Base-by-base conservation (phyloP, 1,140 invertebrate genomes). In the Hycleus phaleratus region DNA sequence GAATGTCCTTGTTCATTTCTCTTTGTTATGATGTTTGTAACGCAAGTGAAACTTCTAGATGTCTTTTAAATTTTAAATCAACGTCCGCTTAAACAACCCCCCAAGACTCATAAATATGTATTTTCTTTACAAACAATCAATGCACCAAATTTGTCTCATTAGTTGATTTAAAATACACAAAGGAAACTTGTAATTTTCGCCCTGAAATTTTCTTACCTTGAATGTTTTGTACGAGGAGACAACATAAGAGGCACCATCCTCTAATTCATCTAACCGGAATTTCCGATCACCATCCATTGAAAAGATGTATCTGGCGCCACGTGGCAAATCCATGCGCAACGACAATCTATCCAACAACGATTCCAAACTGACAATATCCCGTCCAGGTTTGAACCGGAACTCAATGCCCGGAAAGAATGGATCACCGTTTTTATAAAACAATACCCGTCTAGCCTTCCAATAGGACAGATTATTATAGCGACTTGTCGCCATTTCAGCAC, bases 371-470 rank as follows among this genome's bases (percentile, higher is more conserved):
- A 83, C 84, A 62, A 95, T 87, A 71, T 94, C 91, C 56, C 90
- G 80, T 1, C 90, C 87, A 3, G 90, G 88, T 63, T 90, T 90
- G 68, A 96, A 93, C 42, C 91, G 84, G 68, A 92, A 87, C 71
- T 93, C 90, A 12, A 93, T 81, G 0, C 92, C 91, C 42, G 90
- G 90, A 73, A 88, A 92, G 71, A 93, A 92, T 0, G 88, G 87
- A 73, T 96, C 93, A 3, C 93, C 93, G 82, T 96, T 97, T 69
- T 89, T 85, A 74, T 90, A 97, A 74, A 97, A 95, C 1, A 88
- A 86, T 39, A 96, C 88, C 24, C 91, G 77, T 51, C 87, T 79
- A 0, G 91, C 91, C 60, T 88, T 83, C 89, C 90, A 93, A 67
- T 90, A 91, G 43, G 87, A 88, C 39, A 91, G 79, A 72, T 91